Conservation (phyloP, 2,888 invertebrate genomes). For the Stegana nigrithorax region DNA sequence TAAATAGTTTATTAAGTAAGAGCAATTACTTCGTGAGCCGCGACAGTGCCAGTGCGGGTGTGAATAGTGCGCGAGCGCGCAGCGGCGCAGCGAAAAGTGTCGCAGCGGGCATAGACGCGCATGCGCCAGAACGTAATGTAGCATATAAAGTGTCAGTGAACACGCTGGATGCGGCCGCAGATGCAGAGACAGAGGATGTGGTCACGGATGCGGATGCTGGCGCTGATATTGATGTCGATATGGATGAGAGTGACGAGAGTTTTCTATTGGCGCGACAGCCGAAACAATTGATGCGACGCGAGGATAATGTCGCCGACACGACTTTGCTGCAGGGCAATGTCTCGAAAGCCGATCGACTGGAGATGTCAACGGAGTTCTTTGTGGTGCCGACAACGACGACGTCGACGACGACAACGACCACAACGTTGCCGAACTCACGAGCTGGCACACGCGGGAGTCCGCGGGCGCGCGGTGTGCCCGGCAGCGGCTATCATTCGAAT, state of each 20-base stretch:
- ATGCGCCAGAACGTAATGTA: neutral
- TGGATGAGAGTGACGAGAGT: too few species aligned
- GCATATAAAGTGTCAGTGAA: neutral
- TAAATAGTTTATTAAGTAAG: conserved; percentile 45
- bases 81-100: too few species aligned
- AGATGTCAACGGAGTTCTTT: conserved; percentile 89
- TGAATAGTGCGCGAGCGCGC: conserved; percentile 17
- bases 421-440: conserved; percentile 34
- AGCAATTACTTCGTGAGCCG: conserved; percentile 46
- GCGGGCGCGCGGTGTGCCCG: conserved; percentile 20
- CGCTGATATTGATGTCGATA: too few species aligned
- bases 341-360: conserved; percentile 71
- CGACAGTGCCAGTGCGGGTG: conserved; percentile 44
- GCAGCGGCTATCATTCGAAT: neutral
- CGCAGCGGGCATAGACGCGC: too few species aligned
- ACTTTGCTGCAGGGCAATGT: conserved; percentile 40
- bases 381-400: conserved; percentile 75
- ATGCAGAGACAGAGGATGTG: too few species aligned
- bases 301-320: conserved; percentile 52
- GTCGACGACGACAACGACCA: conserved; percentile 39
- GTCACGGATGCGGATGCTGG: too few species aligned
- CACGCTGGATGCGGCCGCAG: too few species aligned
- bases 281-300: conserved; percentile 55
- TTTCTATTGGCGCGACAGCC: conserved; percentile 38
- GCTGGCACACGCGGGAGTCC: neutral